Conservation (phyloP, 64 coral and sea anemone genomes). For the Hydrozoanthus tunicans region DNA sequence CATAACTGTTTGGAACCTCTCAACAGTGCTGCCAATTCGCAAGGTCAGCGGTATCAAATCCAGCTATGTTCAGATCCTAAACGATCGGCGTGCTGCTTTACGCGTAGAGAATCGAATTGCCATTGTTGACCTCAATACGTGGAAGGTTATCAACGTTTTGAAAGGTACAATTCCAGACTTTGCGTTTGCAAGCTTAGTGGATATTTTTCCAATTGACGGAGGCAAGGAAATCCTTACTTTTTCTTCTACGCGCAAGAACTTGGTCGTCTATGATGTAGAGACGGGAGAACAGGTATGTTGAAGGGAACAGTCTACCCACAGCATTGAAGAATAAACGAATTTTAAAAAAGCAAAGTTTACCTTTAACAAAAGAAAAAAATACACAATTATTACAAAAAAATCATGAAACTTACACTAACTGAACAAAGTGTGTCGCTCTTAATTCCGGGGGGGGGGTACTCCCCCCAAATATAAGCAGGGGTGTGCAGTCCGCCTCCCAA, state of each 20-base stretch:
- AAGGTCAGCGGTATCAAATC: conserved; percentile 74
- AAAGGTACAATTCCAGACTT: conserved; percentile 83
- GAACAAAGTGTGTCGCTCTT: too few species aligned
- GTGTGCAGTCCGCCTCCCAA: too few species aligned
- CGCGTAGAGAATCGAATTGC: conserved; percentile 66
- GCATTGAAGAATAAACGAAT: too few species aligned
- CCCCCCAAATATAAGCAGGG: too few species aligned
- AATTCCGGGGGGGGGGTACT: too few species aligned
- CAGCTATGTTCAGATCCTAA: conserved; percentile 73
- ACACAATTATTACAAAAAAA: too few species aligned
- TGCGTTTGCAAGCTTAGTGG: conserved; percentile 61
- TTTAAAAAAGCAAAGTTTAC: too few species aligned
- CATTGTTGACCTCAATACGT: conserved; percentile 67
- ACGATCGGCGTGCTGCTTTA: conserved; percentile 67
- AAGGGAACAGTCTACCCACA: background rate
- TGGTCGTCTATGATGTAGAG: conserved; percentile 71
- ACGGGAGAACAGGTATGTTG: conserved; percentile 71
- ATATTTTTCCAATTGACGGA: conserved; percentile 70
- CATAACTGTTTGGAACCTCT: conserved; percentile 80
- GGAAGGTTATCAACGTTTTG: conserved; percentile 69
- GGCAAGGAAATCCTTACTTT: conserved; percentile 80
- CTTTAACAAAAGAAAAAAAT: too few species aligned
- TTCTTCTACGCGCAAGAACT: conserved; percentile 54
- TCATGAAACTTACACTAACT: too few species aligned
- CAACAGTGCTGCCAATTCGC: conserved; percentile 68